A percentile compares a stretch with the other conserved stretches of the same genome.
phyloP scores from a whole-genome alignment of 2,888 invertebrate genomes.

The Miltochrista miniata region DNA sequence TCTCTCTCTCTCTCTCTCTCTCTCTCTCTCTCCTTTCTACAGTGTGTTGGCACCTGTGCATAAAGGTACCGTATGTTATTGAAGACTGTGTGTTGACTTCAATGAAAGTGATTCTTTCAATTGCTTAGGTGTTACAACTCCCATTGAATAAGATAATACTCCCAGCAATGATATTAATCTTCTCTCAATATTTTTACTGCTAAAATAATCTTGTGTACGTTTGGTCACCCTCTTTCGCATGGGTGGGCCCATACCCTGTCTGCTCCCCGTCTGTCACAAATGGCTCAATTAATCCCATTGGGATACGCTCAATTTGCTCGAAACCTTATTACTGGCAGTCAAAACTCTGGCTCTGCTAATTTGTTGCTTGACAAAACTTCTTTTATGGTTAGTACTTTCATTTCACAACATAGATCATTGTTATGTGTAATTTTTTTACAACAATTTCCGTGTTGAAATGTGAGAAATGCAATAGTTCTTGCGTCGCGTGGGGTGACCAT shows the following conservation, averaged over 20 bases:
- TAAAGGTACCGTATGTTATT: too few relatives aligned
- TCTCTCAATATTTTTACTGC: too few relatives aligned
- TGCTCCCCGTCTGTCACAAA: slow-evolving; percentile 46
- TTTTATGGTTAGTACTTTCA: background rate
- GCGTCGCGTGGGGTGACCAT: slow-evolving; percentile 7
- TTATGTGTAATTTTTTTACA: slow-evolving; percentile 11
- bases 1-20: too few relatives aligned
- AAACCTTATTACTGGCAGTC: slow-evolving; percentile 15
- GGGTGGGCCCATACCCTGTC: slow-evolving; percentile 29
- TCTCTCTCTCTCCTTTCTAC: too few relatives aligned
- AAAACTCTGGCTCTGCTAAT: slow-evolving; percentile 27
- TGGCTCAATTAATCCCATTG: slow-evolving; percentile 52
- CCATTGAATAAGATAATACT: too few relatives aligned
- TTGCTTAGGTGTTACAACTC: too few relatives aligned
- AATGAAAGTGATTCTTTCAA: too few relatives aligned
- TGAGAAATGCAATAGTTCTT: slow-evolving; percentile 3
- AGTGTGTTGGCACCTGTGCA: too few relatives aligned
- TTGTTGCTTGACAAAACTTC: slow-evolving; percentile 5
- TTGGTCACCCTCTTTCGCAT: slow-evolving; percentile 11
- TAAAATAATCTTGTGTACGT: too few relatives aligned
- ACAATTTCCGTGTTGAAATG: slow-evolving; percentile 6
- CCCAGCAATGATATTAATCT: too few relatives aligned
- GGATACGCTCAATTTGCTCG: slow-evolving; percentile 39
- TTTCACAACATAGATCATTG: background rate
- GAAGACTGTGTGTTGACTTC: too few relatives aligned